A percentile compares a stretch with the other conserved stretches of the same genome.
These are phyloP conservation scores for Prionace glauca DNA, from an alignment of 2,797 vertebrate species.

Conservation along the genomic window DNA sequence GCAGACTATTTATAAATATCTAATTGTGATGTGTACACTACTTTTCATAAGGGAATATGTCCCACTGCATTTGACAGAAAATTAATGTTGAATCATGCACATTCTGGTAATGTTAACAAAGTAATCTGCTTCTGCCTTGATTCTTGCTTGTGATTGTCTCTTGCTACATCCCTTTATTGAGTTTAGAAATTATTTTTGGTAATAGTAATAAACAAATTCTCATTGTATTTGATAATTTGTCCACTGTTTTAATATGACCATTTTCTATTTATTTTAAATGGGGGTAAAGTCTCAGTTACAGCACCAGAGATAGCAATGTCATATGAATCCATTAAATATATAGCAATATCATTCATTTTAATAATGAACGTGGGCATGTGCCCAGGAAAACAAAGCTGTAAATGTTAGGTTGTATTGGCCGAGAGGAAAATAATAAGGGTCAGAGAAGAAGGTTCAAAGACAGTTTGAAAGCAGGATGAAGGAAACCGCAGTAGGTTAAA, in stretches of 20 bases:
- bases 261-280: slow-evolving; percentile 26
- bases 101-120: slow-evolving; percentile 14
- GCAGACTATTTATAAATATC: slow-evolving; percentile 3
- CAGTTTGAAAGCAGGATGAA: not conserved
- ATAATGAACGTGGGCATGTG: not conserved
- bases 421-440: not conserved
- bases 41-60: not conserved
- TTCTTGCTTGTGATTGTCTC: not conserved
- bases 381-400: not conserved
- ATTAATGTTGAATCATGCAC: not conserved
- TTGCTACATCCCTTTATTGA: not conserved
- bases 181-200: not conserved
- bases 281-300: not conserved
- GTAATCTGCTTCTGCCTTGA: not conserved
- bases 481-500: not conserved
- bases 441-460: not conserved
- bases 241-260: not conserved
- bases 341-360: not conserved
- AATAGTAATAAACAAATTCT: not conserved
- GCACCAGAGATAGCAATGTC: not conserved
- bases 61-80: not conserved
- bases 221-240: not conserved
- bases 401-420: not conserved
- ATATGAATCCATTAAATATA: slow-evolving; percentile 18
- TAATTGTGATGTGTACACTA: not conserved